Conservation (phyloP, 2,797 vertebrate genomes). For the Pelochelys cantorii region DNA sequence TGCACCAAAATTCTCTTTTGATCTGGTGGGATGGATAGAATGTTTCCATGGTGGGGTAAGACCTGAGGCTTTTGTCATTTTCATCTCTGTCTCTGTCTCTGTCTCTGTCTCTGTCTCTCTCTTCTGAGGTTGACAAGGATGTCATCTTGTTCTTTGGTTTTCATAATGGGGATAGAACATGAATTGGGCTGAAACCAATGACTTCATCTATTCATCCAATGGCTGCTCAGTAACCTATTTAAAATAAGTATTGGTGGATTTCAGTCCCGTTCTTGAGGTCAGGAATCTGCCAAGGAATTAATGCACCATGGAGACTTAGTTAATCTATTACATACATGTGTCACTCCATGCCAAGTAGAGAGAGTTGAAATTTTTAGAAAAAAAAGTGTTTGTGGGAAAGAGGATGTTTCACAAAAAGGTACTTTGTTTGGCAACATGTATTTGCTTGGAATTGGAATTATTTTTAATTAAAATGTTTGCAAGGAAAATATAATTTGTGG, state of each 20-base stretch:
- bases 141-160: fast-evolving
- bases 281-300: background rate
- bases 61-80: background rate
- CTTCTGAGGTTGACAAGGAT: fast-evolving
- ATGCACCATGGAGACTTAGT: background rate
- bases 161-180: fast-evolving
- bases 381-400: background rate
- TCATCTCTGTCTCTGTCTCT: background rate
- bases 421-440: background rate
- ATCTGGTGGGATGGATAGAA: background rate
- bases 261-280: background rate
- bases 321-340: background rate
- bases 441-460: background rate
- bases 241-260: background rate
- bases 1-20: slow-evolving; percentile 17
- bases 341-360: background rate
- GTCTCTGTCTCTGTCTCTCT: too few relatives aligned
- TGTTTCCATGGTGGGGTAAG: background rate
- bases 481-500: background rate
- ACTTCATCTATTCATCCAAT: background rate
- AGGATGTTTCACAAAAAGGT: background rate
- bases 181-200: background rate
- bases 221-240: background rate
- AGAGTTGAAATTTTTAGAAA: background rate
- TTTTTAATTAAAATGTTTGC: background rate